Evolutionary conservation across 2,888 invertebrate species (phyloP).

Genomic region (Oegoconia quadripuncta): DNA sequence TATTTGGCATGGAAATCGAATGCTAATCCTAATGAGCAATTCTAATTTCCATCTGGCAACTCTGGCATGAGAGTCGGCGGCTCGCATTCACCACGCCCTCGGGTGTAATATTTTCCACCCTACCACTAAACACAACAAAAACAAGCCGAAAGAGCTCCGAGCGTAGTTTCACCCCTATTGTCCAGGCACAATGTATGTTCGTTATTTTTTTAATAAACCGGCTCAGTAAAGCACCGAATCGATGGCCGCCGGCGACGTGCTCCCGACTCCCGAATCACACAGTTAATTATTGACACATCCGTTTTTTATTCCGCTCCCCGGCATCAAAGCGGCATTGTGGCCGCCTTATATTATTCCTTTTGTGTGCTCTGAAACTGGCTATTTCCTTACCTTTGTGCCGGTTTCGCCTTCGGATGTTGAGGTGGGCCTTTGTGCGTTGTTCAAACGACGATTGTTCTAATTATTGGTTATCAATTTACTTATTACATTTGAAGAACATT

Average conservation of each 20-base stretch:
- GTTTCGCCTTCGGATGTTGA: constrained; percentile 28
- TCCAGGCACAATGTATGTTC: constrained; percentile 56
- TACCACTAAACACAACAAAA: constrained; percentile 50
- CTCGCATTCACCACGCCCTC: constrained; percentile 43
- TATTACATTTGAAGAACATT: background rate
- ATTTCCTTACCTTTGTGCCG: constrained; percentile 64
- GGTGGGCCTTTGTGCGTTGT: constrained; percentile 37
- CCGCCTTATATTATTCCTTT: constrained; percentile 55
- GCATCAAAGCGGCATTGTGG: constrained; percentile 49
- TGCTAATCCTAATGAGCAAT: constrained; percentile 39
- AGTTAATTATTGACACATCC: constrained; percentile 78
- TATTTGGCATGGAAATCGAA: constrained; percentile 32
- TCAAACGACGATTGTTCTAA: constrained; percentile 42
- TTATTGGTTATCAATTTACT: constrained; percentile 48
- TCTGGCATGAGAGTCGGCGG: constrained; percentile 25
- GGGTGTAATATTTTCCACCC: constrained; percentile 78
- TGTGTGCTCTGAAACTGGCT: constrained; percentile 51
- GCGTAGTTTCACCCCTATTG: constrained; percentile 53
- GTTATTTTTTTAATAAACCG: constrained; percentile 54
- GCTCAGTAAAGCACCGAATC: constrained; percentile 46
- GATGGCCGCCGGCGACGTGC: constrained; percentile 60
- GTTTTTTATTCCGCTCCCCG: constrained; percentile 55
- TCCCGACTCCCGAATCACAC: constrained; percentile 56
- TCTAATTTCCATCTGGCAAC: constrained; percentile 24
- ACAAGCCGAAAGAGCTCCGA: constrained; percentile 43